Conservation (phyloP, 1,140 invertebrate species). For the Streblospio benedicti region DNA sequence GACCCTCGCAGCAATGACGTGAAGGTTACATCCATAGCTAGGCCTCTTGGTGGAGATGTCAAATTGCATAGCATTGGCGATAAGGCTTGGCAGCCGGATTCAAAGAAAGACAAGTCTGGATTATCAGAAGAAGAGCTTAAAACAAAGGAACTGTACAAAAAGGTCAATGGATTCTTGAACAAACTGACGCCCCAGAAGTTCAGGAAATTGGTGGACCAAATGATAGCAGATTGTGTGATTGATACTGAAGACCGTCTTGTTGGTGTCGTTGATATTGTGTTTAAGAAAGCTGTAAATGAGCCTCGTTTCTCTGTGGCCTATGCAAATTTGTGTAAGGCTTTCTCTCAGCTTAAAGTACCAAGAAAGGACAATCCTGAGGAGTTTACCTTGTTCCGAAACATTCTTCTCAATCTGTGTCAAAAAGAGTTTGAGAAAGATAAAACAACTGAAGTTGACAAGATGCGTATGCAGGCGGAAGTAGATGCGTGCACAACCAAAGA, state of each 20-base stretch:
- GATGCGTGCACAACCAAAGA: too few species aligned
- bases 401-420: slow-evolving; percentile 76
- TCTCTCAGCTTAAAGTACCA: slow-evolving; percentile 40
- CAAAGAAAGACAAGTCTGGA: too few species aligned
- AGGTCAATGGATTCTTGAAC: slow-evolving; percentile 79
- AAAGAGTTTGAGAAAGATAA: slow-evolving; percentile 74
- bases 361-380: slow-evolving; percentile 35
- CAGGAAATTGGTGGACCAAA: slow-evolving; percentile 65
- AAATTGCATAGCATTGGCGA: too few species aligned
- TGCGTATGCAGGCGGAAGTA: too few species aligned
- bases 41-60: too few species aligned
- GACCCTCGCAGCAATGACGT: too few species aligned
- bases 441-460: slow-evolving; percentile 51
- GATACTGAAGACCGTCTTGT: slow-evolving; percentile 69
- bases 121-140: too few species aligned
- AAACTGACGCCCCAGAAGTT: slow-evolving; percentile 92
- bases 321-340: slow-evolving; percentile 61
- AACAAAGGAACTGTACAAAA: slow-evolving; percentile 71
- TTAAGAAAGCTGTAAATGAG: slow-evolving; percentile 90
- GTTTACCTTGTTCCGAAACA: slow-evolving; percentile 64
- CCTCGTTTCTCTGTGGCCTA: slow-evolving; percentile 84
- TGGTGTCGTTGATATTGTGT: slow-evolving; percentile 80
- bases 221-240: slow-evolving; percentile 64
- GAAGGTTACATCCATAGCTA: too few species aligned
- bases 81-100: too few species aligned